Conservation (phyloP, 2,888 invertebrate species). For the Idaea biselata region DNA sequence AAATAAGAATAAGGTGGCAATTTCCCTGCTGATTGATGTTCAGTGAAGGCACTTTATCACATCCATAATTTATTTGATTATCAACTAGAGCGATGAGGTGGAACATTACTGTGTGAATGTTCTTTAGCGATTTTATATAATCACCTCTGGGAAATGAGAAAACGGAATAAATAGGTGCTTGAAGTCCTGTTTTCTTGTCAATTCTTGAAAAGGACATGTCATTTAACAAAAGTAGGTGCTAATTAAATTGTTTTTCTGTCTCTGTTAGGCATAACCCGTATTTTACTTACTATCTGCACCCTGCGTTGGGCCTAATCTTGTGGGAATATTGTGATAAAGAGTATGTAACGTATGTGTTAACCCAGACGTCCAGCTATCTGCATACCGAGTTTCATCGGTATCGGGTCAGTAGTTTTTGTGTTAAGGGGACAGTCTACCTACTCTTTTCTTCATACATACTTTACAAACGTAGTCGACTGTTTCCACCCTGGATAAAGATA, state of each 20-base stretch:
- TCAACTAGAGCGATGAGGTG: conserved; percentile 16
- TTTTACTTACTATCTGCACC: background rate
- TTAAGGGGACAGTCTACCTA: no score
- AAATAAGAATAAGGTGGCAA: conserved; percentile 29
- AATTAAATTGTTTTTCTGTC: background rate
- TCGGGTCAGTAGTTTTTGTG: no score
- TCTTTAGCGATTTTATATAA: background rate
- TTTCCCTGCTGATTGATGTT: conserved; percentile 39
- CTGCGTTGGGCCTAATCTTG: no score
- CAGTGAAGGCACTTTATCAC: background rate
- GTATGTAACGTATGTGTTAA: no score
- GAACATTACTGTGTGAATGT: conserved; percentile 8
- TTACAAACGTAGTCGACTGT: no score
- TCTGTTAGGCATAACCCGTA: background rate
- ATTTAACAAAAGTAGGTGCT: background rate
- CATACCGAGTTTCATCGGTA: no score
- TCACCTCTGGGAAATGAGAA: background rate
- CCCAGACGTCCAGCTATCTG: no score
- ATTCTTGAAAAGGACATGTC: background rate
- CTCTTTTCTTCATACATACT: no score
- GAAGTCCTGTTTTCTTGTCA: background rate
- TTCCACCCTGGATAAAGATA: no score
- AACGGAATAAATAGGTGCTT: background rate
- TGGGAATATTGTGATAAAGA: no score
- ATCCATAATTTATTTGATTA: background rate